Percentiles rank a stretch among this genome's conserved stretches.
Conservation (phyloP, 2,113 vertebrate species). For the Sitta europaea region DNA sequence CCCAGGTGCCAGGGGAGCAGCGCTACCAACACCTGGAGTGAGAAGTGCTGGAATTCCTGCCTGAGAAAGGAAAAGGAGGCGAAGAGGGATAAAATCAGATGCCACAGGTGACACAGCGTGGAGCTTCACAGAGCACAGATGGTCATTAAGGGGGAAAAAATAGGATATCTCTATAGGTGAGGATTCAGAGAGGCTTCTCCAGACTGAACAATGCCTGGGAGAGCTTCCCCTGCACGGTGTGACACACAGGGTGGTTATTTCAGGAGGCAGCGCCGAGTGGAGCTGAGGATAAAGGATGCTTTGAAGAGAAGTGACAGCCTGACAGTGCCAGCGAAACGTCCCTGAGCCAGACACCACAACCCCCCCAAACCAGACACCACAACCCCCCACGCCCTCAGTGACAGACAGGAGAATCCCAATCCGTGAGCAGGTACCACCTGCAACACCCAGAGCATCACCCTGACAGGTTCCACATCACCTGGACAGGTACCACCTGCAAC, state of each 20-base stretch:
- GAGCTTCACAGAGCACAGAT: neutral
- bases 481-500: neutral
- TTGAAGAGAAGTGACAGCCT: neutral
- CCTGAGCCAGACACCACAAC: neutral
- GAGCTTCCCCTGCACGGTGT: neutral
- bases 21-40: neutral
- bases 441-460: neutral
- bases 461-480: neutral
- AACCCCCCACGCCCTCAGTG: too few species aligned
- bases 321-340: neutral
- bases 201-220: neutral
- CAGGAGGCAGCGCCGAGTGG: neutral
- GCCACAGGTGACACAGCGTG: neutral
- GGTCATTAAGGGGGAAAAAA: neutral
- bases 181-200: neutral
- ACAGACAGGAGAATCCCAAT: neutral
- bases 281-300: neutral
- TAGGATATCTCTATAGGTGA: neutral
- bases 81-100: neutral
- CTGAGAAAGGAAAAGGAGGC: neutral
- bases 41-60: neutral
- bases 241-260: neutral
- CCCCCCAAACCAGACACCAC: neutral
- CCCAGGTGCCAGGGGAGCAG: neutral
- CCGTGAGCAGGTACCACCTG: neutral